Evolutionary conservation across 2,888 invertebrate genomes (phyloP), one percentile per base, ranked within the genome.

Genomic region (Drosophila yooni): DNA sequence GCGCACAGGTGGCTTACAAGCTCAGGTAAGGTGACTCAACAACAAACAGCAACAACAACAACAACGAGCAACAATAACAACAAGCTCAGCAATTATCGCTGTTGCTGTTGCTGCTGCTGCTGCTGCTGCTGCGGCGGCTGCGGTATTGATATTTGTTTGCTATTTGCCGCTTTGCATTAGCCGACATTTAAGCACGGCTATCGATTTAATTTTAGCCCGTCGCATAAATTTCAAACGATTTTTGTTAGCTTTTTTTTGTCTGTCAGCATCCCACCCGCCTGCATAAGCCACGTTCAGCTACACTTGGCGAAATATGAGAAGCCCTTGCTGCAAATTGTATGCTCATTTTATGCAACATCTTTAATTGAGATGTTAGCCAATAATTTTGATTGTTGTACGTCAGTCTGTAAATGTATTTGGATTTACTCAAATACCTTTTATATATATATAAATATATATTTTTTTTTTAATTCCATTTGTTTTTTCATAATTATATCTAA

Each of bases 111-210:
- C 11, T 2, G n/a, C 18, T 18, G 79, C 83, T 74, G 84, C 18
- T 86, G 82, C 18, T 36, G 36, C 18, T 3, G 83, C 87, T 74
- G 84, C 8, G 18, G 83, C 84, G 84, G 88, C 66, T 70, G 31
- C 61, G 62, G 65, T 76, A 79, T 76, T 82, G 78, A 82, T 78
- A 81, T 83, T 82, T 70, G 76, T 79, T 89, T 82, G 75, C 81
- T 79, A 76, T 87, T 89, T 71, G 88, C 79, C 78, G 78, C 83
- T 89, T 86, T 89, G 89, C 88, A 89, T 86, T 89, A 89, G 85
- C 85, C 89, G 85, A 86, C 85, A 86, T 86, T 86, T 86, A 89
- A 89, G 89, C 85, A 78, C 73, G 77, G 88, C 88, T 87, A 86
- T 89, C 85, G 89, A 76, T 86, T 89, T 86, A 86, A 86, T 86